Base-by-base conservation (phyloP, 2,113 vertebrate genomes). In the Barbus barbus region DNA sequence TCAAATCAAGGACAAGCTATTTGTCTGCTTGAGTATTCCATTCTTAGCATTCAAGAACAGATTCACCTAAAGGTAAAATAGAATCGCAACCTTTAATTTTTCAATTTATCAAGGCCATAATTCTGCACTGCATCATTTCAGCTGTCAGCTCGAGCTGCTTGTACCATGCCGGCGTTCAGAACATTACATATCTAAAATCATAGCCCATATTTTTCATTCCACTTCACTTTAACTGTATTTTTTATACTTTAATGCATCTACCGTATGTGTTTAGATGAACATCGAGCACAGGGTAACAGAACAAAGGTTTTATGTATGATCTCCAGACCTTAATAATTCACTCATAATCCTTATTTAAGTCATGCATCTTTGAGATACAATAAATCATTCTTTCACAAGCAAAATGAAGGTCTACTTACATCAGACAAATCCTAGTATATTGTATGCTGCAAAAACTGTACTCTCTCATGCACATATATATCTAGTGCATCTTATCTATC, bases 151-250 rank as follows among this genome's bases (percentile, higher is more conserved):
- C 77, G 84, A 81, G 85, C 28, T 67, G 7, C 63, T 67, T 33
- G 14, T 36, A 36, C 63, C 67, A n/a, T 78, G 51, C 78, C 81
- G 87, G 28, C 86, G 24, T 53, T 16, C 36, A 67, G 7, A 16
- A 69, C 28, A 73, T n/a, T n/a, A n/a, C n/a, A n/a, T n/a, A n/a
- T 81, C 71, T 63, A 24, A 75, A 86, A 44, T 20, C 36, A 85
- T 89, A 61, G 22, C 48, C 85, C 89, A 31, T 38, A 84, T 91
- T 83, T 75, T 84, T 48, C 13, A 31, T 87, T 84, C 69, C 22
- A 36, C 41, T 73, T 86, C 31, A 31, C 41, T 9, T 33, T 72
- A 44, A 36, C 26, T 24, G 16, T 41, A 28, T 56, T 56, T 38
- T 56, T 5, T 69, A 31, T 69, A 41, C 22, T 65, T 76, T 48